Percentiles rank a stretch among this genome's conserved stretches.
Evolutionary conservation across 2,797 vertebrate species (phyloP).

Genomic region (Sebastes baramenuke): DNA sequence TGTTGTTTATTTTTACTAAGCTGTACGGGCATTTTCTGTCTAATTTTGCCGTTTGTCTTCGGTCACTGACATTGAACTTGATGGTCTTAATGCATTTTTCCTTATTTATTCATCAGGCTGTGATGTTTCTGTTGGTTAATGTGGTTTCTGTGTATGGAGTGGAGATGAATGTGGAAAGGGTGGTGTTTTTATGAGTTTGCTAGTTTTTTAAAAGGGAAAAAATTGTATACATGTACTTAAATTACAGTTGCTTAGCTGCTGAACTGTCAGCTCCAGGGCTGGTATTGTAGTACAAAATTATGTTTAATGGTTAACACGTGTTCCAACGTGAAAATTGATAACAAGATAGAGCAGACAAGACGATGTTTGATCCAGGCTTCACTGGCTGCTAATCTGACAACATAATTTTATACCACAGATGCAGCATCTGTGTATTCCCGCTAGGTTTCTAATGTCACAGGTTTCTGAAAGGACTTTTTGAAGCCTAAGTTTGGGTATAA

Average conservation of each 20-base stretch:
- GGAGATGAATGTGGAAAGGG: not conserved
- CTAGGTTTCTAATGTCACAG: not conserved
- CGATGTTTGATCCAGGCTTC: conserved; percentile 4
- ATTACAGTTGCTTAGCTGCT: not conserved
- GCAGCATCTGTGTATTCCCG: not conserved
- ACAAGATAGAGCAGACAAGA: not conserved
- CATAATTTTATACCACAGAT: not conserved
- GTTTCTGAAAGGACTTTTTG: not conserved
- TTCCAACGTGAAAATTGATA: not conserved
- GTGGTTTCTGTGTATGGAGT: not conserved
- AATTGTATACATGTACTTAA: not conserved
- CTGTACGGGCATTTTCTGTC: not conserved
- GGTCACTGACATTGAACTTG: not conserved
- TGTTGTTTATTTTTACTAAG: not conserved
- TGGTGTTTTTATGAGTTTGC: not conserved
- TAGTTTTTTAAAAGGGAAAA: not conserved
- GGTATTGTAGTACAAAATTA: not conserved
- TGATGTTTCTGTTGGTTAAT: conserved; percentile 9
- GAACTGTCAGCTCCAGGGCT: not conserved
- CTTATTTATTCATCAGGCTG: conserved; percentile 35
- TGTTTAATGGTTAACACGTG: not conserved
- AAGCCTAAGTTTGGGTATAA: not conserved
- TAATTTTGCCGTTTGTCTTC: not conserved
- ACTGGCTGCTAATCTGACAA: not conserved
- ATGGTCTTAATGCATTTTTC: conserved; percentile 17